Conservation (phyloP, 2,113 vertebrate species). For the Gambusia holbrooki region DNA sequence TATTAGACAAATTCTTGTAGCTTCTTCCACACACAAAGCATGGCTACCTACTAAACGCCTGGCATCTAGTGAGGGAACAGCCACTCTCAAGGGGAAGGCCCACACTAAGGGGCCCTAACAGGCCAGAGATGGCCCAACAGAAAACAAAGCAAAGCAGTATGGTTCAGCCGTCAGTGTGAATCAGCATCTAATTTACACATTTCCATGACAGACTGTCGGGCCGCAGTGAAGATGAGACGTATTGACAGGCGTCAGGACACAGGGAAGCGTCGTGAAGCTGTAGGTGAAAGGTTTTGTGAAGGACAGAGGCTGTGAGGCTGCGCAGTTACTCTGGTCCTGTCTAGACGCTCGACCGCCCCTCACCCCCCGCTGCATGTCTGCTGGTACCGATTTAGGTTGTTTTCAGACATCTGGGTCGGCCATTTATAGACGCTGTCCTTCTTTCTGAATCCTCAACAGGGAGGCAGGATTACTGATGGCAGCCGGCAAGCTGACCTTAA, state of each 20-base stretch:
- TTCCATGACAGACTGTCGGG: slow-evolving; percentile 9
- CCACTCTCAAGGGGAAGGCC: slow-evolving; percentile 1
- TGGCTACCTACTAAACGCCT: slow-evolving; percentile 7
- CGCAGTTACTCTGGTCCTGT: slow-evolving; percentile 8
- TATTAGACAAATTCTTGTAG: background rate
- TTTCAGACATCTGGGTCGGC: slow-evolving; percentile 66
- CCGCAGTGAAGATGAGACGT: background rate
- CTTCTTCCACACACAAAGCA: background rate
- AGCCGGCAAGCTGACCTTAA: slow-evolving; percentile 52
- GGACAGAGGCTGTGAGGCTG: slow-evolving; percentile 22
- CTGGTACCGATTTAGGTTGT: slow-evolving; percentile 56
- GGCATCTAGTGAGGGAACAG: background rate
- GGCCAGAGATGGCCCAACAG: background rate
- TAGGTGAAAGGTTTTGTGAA: slow-evolving; percentile 44
- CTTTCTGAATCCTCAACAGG: slow-evolving; percentile 65
- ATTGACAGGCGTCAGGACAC: slow-evolving; percentile 31
- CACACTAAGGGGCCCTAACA: background rate
- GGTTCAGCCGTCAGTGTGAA: slow-evolving; percentile 10
- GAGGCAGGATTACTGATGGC: slow-evolving; percentile 47
- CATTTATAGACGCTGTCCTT: slow-evolving; percentile 73
- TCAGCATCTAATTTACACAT: slow-evolving; percentile 32
- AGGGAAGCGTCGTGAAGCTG: background rate
- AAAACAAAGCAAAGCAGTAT: slow-evolving; percentile 2
- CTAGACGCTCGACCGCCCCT: slow-evolving; percentile 25
- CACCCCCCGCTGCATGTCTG: slow-evolving; percentile 46